These are phyloP conservation scores for Anisognathus igniventris DNA, from an alignment of 2,797 vertebrate genomes.

Conservation along the genomic window DNA sequence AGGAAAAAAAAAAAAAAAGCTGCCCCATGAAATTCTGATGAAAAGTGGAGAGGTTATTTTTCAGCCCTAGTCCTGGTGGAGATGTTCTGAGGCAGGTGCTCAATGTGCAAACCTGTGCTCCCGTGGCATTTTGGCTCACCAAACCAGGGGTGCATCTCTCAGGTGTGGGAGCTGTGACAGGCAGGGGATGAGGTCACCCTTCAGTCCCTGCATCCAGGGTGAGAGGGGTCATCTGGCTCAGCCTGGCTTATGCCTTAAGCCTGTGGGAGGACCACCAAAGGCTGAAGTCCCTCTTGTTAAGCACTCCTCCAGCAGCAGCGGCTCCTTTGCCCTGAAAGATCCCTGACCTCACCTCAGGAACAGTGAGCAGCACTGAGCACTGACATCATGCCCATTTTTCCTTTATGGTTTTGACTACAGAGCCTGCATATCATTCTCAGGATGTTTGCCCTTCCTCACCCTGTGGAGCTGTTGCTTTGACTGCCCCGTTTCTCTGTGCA, in stretches of 20 bases:
- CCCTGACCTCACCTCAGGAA: not conserved
- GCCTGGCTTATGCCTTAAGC: not conserved
- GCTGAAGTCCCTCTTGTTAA: not conserved
- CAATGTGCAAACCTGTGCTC: not conserved
- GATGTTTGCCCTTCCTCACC: conserved; percentile 13
- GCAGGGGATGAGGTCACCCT: rapidly evolving
- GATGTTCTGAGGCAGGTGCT: not conserved
- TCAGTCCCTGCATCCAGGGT: not conserved
- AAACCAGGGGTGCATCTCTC: rapidly evolving
- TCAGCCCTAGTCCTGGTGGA: not conserved
- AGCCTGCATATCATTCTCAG: not conserved
- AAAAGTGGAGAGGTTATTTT: not conserved
- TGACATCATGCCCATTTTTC: not conserved
- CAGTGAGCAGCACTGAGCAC: not conserved
- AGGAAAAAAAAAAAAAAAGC: not conserved
- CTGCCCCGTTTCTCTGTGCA: not conserved
- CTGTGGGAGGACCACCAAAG: not conserved
- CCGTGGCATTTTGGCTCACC: rapidly evolving
- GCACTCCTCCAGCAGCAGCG: not conserved
- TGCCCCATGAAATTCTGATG: not conserved
- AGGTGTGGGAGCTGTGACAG: rapidly evolving
- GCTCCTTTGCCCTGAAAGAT: not conserved
- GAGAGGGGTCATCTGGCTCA: not conserved
- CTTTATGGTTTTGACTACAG: conserved; percentile 10
- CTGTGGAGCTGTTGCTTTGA: not conserved